A percentile compares a stretch with the other conserved stretches of the same genome.
phyloP scores from a whole-genome alignment of 2,888 invertebrate species.

The Lithophane leautieri region DNA sequence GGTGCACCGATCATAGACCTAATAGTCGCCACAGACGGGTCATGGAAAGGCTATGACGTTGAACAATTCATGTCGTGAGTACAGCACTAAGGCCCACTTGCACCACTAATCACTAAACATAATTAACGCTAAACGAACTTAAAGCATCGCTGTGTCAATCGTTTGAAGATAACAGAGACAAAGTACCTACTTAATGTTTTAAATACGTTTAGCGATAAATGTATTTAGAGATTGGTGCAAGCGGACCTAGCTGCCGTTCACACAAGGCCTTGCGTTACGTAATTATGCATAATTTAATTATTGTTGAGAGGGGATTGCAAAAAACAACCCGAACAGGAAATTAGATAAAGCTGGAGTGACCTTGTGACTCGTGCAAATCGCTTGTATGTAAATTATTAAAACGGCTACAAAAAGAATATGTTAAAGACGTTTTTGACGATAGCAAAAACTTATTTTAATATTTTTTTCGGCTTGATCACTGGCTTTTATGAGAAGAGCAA shows the following conservation, averaged over 20 bases:
- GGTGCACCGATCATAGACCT: conserved; percentile 88
- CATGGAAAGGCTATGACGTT: conserved; percentile 90
- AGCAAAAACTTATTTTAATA: background rate
- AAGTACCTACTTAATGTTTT: background rate
- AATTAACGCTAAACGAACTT: background rate
- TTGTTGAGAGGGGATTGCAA: conserved; percentile 15
- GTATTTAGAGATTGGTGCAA: background rate
- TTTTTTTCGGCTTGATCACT: background rate
- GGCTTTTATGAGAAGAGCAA: background rate
- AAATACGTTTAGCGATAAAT: background rate
- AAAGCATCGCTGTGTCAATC: background rate
- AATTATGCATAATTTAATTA: conserved; percentile 30
- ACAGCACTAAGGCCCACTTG: conserved; percentile 10
- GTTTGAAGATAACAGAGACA: background rate
- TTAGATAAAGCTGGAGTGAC: conserved; percentile 38
- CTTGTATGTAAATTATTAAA: conserved; percentile 32
- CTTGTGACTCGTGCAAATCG: conserved; percentile 15
- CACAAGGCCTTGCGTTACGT: conserved; percentile 44
- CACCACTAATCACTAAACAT: background rate
- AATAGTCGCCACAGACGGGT: conserved; percentile 90
- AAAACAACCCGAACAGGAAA: conserved; percentile 49
- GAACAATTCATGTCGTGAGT: conserved; percentile 90
- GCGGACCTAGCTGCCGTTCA: conserved; percentile 23
- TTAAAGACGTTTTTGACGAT: conserved; percentile 8
- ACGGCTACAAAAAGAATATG: conserved; percentile 14